Conservation (phyloP, 2,113 vertebrate species). For the Tupaia tana region DNA sequence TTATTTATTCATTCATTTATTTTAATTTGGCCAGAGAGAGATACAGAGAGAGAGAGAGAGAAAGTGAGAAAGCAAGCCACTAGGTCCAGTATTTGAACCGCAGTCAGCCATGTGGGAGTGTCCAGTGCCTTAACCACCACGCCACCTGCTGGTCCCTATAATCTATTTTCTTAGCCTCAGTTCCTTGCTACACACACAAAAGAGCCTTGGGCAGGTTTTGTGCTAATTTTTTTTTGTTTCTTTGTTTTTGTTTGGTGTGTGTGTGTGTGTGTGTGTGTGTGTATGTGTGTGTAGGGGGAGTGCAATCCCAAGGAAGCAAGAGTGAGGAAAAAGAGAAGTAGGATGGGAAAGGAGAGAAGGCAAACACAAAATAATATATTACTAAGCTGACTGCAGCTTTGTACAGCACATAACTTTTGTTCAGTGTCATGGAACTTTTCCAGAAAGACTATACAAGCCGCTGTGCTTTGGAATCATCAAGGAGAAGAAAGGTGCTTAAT, state of each 20-base stretch:
- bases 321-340: not conserved
- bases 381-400: not conserved
- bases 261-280: too few species aligned
- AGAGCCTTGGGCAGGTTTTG: not conserved
- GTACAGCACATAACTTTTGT: not conserved
- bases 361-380: not conserved
- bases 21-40: too few species aligned
- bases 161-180: constrained; percentile 5
- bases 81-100: too few species aligned
- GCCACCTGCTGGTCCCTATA: not conserved
- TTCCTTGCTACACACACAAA: not conserved
- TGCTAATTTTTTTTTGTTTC: not conserved
- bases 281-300: too few species aligned
- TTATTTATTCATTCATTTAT: too few species aligned
- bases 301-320: constrained; percentile 4
- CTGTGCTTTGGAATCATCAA: not conserved
- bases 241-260: too few species aligned
- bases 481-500: not conserved
- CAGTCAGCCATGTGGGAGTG: too few species aligned
- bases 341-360: not conserved
- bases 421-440: not conserved
- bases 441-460: not conserved
- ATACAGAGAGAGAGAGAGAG: too few species aligned
- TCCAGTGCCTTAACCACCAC: too few species aligned
- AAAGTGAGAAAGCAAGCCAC: too few species aligned